phyloP scores from a whole-genome alignment of 2,113 vertebrate genomes.

The Mirza zaza region DNA sequence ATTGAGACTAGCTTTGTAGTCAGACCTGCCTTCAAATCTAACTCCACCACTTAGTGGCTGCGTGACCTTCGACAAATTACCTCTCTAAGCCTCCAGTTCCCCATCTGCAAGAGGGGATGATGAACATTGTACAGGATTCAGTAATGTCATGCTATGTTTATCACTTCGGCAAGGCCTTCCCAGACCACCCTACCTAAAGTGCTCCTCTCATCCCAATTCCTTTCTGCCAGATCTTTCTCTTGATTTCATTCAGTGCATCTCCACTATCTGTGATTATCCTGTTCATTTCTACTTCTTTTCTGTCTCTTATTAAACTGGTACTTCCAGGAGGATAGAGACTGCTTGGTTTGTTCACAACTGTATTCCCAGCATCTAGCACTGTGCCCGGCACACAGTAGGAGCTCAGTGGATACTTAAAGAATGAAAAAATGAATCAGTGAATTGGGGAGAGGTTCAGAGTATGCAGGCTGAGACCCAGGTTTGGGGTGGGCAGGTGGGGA shows the following conservation, averaged over 20 bases:
- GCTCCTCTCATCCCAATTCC: accelerated
- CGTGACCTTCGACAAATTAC: slow-evolving; percentile 35
- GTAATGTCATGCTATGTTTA: neutral
- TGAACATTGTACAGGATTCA: neutral
- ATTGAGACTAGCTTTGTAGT: neutral
- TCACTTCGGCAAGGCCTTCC: neutral
- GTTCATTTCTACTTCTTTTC: neutral
- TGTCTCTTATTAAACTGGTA: neutral
- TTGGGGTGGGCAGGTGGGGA: neutral
- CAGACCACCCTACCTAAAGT: neutral
- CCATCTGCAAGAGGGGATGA: neutral
- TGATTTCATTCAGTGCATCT: neutral
- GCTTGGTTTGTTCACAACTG: slow-evolving; percentile 10
- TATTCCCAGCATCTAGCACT: neutral
- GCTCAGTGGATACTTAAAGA: neutral
- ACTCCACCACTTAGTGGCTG: neutral
- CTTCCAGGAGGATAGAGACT: neutral
- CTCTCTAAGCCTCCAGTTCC: neutral
- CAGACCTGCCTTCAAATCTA: neutral
- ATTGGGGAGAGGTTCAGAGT: neutral
- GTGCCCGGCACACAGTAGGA: neutral
- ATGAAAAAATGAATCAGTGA: neutral
- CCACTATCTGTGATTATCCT: neutral
- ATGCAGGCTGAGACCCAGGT: neutral
- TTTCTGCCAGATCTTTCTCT: neutral